These are phyloP conservation scores for Parthenolecanium corni DNA, from an alignment of 2,888 invertebrate species.

Conservation along the genomic window DNA sequence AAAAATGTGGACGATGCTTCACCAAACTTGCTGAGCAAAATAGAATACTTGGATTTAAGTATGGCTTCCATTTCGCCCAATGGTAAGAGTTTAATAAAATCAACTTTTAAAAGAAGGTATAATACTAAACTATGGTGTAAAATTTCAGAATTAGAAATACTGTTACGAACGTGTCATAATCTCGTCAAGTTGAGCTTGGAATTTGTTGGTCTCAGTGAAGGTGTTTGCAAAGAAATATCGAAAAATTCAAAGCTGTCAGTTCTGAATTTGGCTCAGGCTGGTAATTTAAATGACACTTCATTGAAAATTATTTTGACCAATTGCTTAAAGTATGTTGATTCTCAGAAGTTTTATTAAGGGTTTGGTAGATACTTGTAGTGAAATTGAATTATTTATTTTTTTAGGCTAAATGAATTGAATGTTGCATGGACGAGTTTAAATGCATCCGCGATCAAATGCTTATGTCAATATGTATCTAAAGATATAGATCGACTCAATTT, in stretches of 20 bases:
- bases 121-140: too few relatives aligned
- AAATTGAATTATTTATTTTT: too few relatives aligned
- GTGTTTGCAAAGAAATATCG: conserved; percentile 55
- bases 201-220: conserved; percentile 53
- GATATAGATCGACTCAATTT: conserved; percentile 63
- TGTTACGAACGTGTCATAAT: conserved; percentile 55
- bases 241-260: conserved; percentile 57
- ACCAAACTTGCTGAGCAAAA: conserved; percentile 1
- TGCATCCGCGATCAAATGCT: conserved; percentile 47
- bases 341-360: too few relatives aligned
- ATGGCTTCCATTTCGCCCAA: conserved; percentile 1
- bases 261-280: conserved; percentile 72
- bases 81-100: neutral
- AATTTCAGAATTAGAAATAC: conserved; percentile 44
- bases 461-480: conserved; percentile 50
- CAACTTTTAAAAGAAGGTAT: too few relatives aligned
- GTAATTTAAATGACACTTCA: conserved; percentile 54
- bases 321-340: conserved; percentile 31
- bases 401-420: conserved; percentile 57
- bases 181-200: conserved; percentile 78
- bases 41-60: conserved; percentile 79
- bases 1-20: neutral
- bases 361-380: too few relatives aligned
- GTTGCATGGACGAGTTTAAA: conserved; percentile 68
- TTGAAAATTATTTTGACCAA: conserved; percentile 47